Evolutionary conservation across 1,140 invertebrate species (phyloP).

Genomic region (Caenorhabditis tropicalis): DNA sequence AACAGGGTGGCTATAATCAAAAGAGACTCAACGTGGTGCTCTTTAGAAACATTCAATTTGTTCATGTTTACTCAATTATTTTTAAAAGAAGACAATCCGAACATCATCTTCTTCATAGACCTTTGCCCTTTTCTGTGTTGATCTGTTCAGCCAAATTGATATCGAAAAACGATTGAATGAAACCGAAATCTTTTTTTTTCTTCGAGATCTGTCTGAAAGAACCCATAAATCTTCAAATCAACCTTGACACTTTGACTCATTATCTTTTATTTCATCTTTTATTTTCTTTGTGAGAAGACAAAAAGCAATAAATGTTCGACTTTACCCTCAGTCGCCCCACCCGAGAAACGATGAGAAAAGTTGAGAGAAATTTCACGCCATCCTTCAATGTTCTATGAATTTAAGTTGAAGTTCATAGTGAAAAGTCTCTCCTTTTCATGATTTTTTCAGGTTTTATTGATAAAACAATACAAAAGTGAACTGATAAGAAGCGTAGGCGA

Average conservation of each 20-base stretch:
- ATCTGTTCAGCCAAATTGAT: background rate
- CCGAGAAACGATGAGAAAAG: constrained; percentile 8
- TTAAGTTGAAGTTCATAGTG: background rate
- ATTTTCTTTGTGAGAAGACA: background rate
- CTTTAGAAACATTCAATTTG: too few relatives aligned
- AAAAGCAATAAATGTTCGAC: background rate
- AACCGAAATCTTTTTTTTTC: background rate
- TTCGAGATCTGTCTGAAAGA: constrained; percentile 7
- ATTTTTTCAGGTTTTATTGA: background rate
- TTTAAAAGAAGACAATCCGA: too few relatives aligned
- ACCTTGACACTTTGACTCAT: constrained; percentile 37
- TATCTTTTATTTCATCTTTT: background rate
- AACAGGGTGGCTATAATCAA: too few relatives aligned
- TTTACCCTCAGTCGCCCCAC: constrained; percentile 2
- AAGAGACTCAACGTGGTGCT: too few relatives aligned
- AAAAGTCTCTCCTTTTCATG: background rate
- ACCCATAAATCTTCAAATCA: constrained; percentile 19
- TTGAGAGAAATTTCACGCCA: background rate
- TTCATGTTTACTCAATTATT: too few relatives aligned
- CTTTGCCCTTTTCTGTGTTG: background rate
- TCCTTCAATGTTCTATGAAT: constrained; percentile 18
- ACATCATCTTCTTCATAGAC: background rate
- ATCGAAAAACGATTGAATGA: background rate
- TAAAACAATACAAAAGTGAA: background rate
- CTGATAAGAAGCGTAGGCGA: constrained; percentile 40